These are phyloP conservation scores for Chelon labrosus DNA, from an alignment of 2,797 vertebrate genomes.

Conservation along the genomic window DNA sequence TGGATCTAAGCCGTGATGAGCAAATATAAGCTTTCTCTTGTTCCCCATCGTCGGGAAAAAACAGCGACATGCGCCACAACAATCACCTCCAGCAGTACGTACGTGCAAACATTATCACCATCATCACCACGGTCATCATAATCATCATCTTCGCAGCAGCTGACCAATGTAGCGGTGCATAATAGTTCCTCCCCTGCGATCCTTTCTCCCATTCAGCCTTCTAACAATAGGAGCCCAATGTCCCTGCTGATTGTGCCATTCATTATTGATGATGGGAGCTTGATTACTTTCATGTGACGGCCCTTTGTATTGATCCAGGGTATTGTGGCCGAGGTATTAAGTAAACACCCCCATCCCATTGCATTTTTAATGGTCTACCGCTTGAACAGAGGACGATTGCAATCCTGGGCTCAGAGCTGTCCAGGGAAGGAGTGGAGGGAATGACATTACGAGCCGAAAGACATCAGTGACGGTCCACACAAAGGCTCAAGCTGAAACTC, in stretches of 20 bases:
- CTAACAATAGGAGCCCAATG: slow-evolving; percentile 70
- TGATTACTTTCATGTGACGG: slow-evolving; percentile 78
- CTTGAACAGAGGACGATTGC: slow-evolving; percentile 63
- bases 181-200: slow-evolving; percentile 45
- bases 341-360: slow-evolving; percentile 70
- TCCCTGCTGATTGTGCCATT: slow-evolving; percentile 70
- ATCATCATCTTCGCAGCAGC: slow-evolving; percentile 57
- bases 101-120: slow-evolving; percentile 25
- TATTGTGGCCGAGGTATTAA: slow-evolving; percentile 72
- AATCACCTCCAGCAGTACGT: slow-evolving; percentile 17
- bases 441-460: slow-evolving; percentile 45
- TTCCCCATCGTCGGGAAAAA: neutral
- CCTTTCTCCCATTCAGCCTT: slow-evolving; percentile 60
- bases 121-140: slow-evolving; percentile 17
- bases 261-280: slow-evolving; percentile 83
- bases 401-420: slow-evolving; percentile 5
- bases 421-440: slow-evolving; percentile 35
- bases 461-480: slow-evolving; percentile 42
- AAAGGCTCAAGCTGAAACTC: slow-evolving; percentile 45
- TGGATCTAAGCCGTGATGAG: slow-evolving; percentile 5
- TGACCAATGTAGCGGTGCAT: slow-evolving; percentile 38
- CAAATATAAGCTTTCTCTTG: slow-evolving; percentile 17
- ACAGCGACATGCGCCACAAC: slow-evolving; percentile 5
- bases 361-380: slow-evolving; percentile 78
- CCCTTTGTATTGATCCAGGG: slow-evolving; percentile 62